phyloP scores from a whole-genome alignment of 2,113 vertebrate species.

The Scolopax mira region DNA sequence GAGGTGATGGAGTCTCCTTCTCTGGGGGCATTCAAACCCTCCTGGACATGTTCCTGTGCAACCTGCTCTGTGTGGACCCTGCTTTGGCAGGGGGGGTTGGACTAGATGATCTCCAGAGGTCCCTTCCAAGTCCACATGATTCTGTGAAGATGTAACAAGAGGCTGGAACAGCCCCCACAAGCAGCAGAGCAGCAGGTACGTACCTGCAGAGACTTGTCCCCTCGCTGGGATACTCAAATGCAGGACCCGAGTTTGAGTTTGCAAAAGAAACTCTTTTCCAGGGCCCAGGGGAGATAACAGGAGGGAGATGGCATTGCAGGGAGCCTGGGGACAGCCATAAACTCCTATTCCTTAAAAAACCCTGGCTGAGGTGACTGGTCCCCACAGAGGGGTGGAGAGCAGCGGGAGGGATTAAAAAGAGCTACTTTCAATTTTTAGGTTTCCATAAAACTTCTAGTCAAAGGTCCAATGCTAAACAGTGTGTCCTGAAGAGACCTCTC shows the following conservation, averaged over 20 bases:
- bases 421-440: background rate
- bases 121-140: too few relatives aligned
- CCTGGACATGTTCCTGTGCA: too few relatives aligned
- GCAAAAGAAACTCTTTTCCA: background rate
- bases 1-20: too few relatives aligned
- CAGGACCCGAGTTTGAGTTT: background rate
- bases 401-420: background rate
- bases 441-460: background rate
- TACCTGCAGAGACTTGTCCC: accelerated
- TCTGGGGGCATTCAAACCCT: too few relatives aligned
- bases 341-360: background rate
- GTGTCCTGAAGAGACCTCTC: background rate
- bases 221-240: accelerated
- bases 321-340: background rate
- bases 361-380: too few relatives aligned
- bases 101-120: too few relatives aligned
- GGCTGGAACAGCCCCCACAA: background rate
- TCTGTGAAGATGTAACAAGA: background rate
- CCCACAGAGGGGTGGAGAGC: background rate
- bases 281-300: background rate
- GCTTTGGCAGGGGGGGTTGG: too few relatives aligned
- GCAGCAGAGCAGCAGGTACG: background rate
- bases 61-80: too few relatives aligned
- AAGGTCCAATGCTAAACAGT: background rate
- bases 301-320: background rate